Evolutionary conservation across 2,797 vertebrate species (phyloP), one percentile per base, ranked within the genome.

Genomic region (Alauda arvensis): DNA sequence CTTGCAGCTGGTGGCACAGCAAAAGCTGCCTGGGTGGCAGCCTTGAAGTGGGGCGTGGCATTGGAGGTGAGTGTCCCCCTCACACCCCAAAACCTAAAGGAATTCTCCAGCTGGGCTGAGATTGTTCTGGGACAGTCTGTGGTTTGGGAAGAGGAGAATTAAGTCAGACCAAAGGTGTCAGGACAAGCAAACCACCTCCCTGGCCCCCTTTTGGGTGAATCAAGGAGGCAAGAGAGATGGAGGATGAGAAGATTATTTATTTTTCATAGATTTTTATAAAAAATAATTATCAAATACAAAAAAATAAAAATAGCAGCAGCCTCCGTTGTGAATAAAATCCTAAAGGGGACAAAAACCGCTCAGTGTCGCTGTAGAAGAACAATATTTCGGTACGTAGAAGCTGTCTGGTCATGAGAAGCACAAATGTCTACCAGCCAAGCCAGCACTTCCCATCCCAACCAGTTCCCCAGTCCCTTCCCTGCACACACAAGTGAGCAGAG

Each of bases 211-310:
- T 49, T 8, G 12, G 29, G 12, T 39, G 23, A 85, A 89, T 61
- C 52, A 91, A 90, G 39, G 57, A 93, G 24, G 43, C 56, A 51
- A 46, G 83, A 89, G 61, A 65, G 51, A 26, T 88, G 51, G 48
- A 92, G 88, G 92, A 92, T 94, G 91, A 92, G 85, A 88, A 92
- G 91, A 94, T 89, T 95, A 95, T 95, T 95, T 95, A 94, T 94
- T 95, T 95, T 94, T 87, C 91, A 93, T 95, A 95, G 79, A 95
- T 93, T 95, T 95, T 95, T 95, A 93, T 95, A 95, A 95, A 95
- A 95, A 95, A 95, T 95, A 95, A 95, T 95, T 93, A 95, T 95
- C 94, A 95, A 95, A 95, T 95, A 95, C 91, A 95, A 95, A 95
- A 94, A 95, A 95, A 93, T 89, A 95, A 94, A 94, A 95, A 95